Evolutionary conservation across 2,797 vertebrate species (phyloP), one percentile per base, ranked within the genome.

Genomic region (Masticophis lateralis): DNA sequence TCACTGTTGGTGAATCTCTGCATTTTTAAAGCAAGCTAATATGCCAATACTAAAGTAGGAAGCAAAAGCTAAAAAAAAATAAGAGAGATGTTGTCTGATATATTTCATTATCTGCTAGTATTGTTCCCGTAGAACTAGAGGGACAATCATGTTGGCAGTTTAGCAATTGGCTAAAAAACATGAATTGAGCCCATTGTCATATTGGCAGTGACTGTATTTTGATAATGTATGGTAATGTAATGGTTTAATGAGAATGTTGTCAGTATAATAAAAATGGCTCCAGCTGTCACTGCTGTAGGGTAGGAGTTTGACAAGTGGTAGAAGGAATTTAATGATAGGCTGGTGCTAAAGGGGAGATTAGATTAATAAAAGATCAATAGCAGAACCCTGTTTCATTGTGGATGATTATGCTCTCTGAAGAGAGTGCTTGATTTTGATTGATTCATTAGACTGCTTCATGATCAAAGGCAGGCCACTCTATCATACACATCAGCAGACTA

Each of bases 341-440:
- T 95, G 93, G 32, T 95, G 95, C 90, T 94, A 61, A 92, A 92
- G 91, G 93, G 53, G 66, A 95, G 93, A 96, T 96, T 95, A 95
- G 94, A 96, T 96, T 97, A 96, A 95, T 90, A 86, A 93, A 93
- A 96, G 89, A 97, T 97, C 97, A 95, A 96, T 96, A 89, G 53
- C 93, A 94, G n/a, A 91, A 60, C 94, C 96, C 94, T 93, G 20
- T 66, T 93, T 88, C 16, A 13, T 91, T 92, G 4, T 94, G 94
- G 93, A 93, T 96, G 95, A 92, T 95, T 96, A 93, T 88, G 32
- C 63, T 96, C 74, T 96, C 56, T 95, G 88, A 91, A 66, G 59
- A 89, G 90, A 96, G 95, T 96, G 57, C 53, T 87, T 95, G 61
- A 69, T 92, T 96, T 94, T 93, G 91, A 95, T 83, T 95, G 93